Conservation (phyloP, 2,888 invertebrate genomes). For the Cynaeus angustus region DNA sequence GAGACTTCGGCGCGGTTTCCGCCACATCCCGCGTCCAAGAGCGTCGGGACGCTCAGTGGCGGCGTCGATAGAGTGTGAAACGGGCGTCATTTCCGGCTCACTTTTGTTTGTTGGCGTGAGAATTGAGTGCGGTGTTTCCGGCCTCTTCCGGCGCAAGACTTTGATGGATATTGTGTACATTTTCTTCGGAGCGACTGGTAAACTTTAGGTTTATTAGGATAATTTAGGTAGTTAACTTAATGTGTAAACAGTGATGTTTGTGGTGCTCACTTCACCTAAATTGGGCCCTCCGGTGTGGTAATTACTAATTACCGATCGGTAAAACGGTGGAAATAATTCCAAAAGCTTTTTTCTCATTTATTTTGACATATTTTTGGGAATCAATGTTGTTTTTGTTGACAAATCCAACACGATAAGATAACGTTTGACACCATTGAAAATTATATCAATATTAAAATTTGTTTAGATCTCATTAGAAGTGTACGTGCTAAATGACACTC, state of each 20-base stretch:
- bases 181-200: constrained; percentile 23
- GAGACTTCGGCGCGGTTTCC: constrained; percentile 52
- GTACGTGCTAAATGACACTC: constrained; percentile 5
- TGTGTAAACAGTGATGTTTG: constrained; percentile 21
- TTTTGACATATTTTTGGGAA: too few species aligned
- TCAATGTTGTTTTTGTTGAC: background rate
- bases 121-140: constrained; percentile 33
- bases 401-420: too few species aligned
- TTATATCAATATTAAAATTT: too few species aligned
- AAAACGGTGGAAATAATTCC: too few species aligned
- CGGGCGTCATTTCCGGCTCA: constrained; percentile 37
- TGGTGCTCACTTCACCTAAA: constrained; percentile 20
- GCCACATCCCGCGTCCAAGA: constrained; percentile 49
- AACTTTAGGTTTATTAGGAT: constrained; percentile 16
- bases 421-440: too few species aligned
- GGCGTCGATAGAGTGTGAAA: constrained; percentile 33
- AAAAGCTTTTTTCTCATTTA: too few species aligned
- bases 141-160: constrained; percentile 16
- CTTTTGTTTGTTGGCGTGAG: constrained; percentile 31
- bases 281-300: constrained; percentile 8
- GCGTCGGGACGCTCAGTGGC: constrained; percentile 48
- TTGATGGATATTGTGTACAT: constrained; percentile 36
- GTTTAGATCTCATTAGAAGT: background rate
- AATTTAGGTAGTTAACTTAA: constrained; percentile 12
- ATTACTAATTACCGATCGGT: background rate